These are phyloP conservation scores for Melipona quadrifasciata DNA, from an alignment of 1,140 invertebrate species.

Conservation along the genomic window DNA sequence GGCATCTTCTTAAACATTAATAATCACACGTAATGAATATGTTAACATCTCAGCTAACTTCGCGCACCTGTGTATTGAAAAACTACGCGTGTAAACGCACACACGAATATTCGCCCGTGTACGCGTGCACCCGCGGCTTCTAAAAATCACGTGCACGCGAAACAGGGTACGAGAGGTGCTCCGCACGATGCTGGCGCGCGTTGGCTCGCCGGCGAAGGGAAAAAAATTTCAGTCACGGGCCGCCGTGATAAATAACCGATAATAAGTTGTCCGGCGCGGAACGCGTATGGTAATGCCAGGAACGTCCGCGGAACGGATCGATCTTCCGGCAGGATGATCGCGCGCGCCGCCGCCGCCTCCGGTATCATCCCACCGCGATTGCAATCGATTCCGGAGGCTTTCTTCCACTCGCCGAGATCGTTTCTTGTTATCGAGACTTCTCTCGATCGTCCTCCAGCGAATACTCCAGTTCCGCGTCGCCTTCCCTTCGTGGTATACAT, in stretches of 20 bases:
- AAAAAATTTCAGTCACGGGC: constrained; percentile 49
- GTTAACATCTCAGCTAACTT: too few relatives aligned
- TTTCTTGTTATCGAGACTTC: constrained; percentile 12
- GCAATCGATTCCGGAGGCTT: constrained; percentile 10
- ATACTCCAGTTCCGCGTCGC: background rate
- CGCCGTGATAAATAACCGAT: constrained; percentile 46
- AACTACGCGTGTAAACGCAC: too few relatives aligned
- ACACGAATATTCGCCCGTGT: too few relatives aligned
- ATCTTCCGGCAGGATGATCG: constrained; percentile 18
- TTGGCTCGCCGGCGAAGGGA: background rate
- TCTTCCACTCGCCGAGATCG: background rate
- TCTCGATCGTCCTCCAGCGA: background rate
- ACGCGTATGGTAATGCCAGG: constrained; percentile 22
- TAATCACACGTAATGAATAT: too few relatives aligned
- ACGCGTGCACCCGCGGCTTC: too few relatives aligned
- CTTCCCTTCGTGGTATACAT: background rate
- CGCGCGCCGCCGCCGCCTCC: background rate
- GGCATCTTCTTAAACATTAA: too few relatives aligned
- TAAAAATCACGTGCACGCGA: too few relatives aligned
- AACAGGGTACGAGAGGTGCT: too few relatives aligned
- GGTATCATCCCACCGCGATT: constrained; percentile 8
- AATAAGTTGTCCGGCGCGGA: constrained; percentile 28
- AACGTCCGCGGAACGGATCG: background rate
- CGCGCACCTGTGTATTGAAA: too few relatives aligned
- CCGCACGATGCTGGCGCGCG: too few relatives aligned